Percentiles rank a stretch among this genome's conserved stretches.
Conservation (phyloP, 2,797 vertebrate species). For the Fistularia tabacaria region DNA sequence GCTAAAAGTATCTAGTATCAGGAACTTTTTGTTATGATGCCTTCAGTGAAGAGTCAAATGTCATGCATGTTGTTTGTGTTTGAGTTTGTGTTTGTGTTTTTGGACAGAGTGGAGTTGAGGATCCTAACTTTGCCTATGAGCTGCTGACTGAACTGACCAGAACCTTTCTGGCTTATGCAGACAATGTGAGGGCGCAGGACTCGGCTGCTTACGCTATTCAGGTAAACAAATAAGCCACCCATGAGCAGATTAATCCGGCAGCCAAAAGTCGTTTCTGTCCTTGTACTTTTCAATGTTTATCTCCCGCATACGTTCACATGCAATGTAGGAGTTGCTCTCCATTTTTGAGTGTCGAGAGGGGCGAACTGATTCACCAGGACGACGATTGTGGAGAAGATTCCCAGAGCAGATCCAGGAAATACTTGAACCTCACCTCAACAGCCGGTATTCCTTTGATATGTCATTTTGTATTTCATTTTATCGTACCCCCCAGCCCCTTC, state of each 20-base stretch:
- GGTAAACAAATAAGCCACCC: slow-evolving; percentile 58
- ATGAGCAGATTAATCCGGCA: neutral
- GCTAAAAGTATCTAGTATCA: too few species aligned
- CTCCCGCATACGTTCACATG: neutral
- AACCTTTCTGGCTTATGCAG: slow-evolving; percentile 93
- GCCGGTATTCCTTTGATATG: slow-evolving; percentile 75
- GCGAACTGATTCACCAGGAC: slow-evolving; percentile 79
- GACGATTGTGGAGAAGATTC: slow-evolving; percentile 92
- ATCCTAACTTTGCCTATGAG: slow-evolving; percentile 88
- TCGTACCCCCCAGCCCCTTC: neutral
- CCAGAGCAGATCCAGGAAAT: slow-evolving; percentile 97
- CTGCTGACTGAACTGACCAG: slow-evolving; percentile 90
- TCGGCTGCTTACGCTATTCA: slow-evolving; percentile 96
- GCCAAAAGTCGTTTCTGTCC: neutral
- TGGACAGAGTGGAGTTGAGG: slow-evolving; percentile 88
- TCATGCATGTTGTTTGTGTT: neutral
- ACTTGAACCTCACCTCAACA: slow-evolving; percentile 94
- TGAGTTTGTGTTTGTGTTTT: too few species aligned
- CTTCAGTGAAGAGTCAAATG: neutral
- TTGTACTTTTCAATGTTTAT: neutral
- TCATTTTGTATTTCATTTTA: neutral
- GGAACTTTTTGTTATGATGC: too few species aligned
- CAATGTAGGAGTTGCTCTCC: slow-evolving; percentile 86
- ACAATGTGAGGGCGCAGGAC: slow-evolving; percentile 95
- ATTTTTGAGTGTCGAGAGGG: slow-evolving; percentile 91